Conservation (phyloP, 2,113 vertebrate genomes). For the Holacanthus passer region DNA sequence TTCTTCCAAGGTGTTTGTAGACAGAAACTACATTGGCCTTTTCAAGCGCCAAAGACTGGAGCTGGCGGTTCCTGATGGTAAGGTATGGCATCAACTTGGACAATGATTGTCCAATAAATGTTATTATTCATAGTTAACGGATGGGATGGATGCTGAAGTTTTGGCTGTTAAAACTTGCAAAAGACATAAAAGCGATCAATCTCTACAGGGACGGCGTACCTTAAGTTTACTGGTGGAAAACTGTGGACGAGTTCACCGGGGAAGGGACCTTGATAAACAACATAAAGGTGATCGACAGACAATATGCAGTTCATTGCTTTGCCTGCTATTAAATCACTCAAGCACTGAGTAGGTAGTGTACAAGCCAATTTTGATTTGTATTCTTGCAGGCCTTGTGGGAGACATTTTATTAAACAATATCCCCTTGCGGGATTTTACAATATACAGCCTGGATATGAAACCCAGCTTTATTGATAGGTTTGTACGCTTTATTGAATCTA, state of each 20-base stretch:
- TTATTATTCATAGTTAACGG: neutral
- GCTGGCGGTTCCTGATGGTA: conserved; percentile 87
- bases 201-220: conserved; percentile 84
- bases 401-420: conserved; percentile 84
- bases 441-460: conserved; percentile 87
- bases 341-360: conserved; percentile 12
- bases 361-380: conserved; percentile 44
- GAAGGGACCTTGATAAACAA: conserved; percentile 88
- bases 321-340: conserved; percentile 47
- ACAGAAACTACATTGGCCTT: conserved; percentile 89
- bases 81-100: conserved; percentile 82
- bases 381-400: conserved; percentile 83
- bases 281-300: conserved; percentile 89
- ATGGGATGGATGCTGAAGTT: conserved; percentile 2
- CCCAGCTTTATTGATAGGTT: conserved; percentile 84
- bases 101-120: neutral
- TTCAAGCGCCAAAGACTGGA: conserved; percentile 86
- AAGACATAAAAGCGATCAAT: conserved; percentile 27
- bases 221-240: conserved; percentile 95
- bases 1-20: conserved; percentile 90
- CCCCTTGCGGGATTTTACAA: conserved; percentile 82
- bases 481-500: conserved; percentile 49
- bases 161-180: conserved; percentile 1
- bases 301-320: conserved; percentile 20
- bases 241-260: conserved; percentile 91